phyloP scores from a whole-genome alignment of 2,888 invertebrate species.

The Agrochola macilenta region DNA sequence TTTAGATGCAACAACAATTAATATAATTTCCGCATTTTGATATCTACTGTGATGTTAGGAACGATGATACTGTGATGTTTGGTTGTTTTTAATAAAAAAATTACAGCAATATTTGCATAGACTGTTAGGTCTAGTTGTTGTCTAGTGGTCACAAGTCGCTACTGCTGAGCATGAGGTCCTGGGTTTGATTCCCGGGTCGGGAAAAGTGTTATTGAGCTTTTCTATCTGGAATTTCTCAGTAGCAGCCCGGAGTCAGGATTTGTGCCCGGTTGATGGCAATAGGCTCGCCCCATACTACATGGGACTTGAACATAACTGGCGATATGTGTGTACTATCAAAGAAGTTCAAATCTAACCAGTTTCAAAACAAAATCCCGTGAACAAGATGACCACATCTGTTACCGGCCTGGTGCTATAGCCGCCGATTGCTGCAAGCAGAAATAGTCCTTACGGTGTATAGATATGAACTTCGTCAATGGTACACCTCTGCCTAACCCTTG shows the following conservation, averaged over 20 bases:
- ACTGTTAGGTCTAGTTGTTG: no score
- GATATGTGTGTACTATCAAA: neutral
- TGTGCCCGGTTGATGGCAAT: neutral
- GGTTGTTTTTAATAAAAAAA: neutral
- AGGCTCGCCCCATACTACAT: neutral
- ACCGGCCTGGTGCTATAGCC: no score
- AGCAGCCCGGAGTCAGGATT: neutral
- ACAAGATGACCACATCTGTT: no score
- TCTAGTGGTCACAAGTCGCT: no score
- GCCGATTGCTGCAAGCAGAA: no score
- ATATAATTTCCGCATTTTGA: slow-evolving; percentile 9
- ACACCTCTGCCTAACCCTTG: neutral
- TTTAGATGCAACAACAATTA: slow-evolving; percentile 24
- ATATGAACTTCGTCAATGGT: no score
- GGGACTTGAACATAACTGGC: neutral
- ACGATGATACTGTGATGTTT: no score
- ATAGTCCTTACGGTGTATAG: no score
- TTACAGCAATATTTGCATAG: neutral
- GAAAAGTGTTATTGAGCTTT: neutral
- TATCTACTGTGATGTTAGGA: neutral
- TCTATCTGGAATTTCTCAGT: neutral
- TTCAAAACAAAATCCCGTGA: no score
- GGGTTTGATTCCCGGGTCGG: neutral
- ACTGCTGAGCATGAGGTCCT: no score
- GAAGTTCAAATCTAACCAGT: no score